Percentiles rank a stretch among this genome's conserved stretches.
phyloP scores from a whole-genome alignment of 2,888 invertebrate species.

The Tupiocoris notatus region DNA sequence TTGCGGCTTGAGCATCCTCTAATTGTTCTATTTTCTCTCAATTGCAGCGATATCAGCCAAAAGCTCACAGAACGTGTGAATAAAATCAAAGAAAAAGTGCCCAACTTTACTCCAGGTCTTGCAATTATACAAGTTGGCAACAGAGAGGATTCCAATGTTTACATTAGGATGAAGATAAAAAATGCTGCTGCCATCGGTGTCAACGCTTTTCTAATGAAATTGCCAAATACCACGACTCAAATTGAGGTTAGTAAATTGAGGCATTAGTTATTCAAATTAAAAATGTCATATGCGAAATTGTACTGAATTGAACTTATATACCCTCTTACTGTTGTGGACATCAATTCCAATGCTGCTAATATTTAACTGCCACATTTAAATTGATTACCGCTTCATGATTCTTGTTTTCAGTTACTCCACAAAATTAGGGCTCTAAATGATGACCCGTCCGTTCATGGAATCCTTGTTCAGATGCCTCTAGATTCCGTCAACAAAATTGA shows the following conservation, averaged over 20 bases:
- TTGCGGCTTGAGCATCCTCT: not conserved
- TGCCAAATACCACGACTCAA: conserved; percentile 80
- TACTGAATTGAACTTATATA: too few relatives aligned
- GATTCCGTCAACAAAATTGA: conserved; percentile 82
- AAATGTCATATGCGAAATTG: too few relatives aligned
- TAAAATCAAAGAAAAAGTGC: conserved; percentile 53
- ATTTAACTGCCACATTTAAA: too few relatives aligned
- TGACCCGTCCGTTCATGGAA: conserved; percentile 84
- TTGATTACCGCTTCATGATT: too few relatives aligned
- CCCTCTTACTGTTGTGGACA: too few relatives aligned
- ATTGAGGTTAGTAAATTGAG: conserved; percentile 65
- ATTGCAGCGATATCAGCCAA: conserved; percentile 67
- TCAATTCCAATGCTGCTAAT: too few relatives aligned
- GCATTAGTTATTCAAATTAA: too few relatives aligned
- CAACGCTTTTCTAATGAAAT: conserved; percentile 71
- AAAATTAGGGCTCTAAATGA: conserved; percentile 74
- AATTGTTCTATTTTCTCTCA: too few relatives aligned
- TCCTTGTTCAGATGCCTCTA: conserved; percentile 95
- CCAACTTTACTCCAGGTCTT: conserved; percentile 67
- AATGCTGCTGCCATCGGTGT: conserved; percentile 91
- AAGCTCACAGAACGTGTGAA: conserved; percentile 67
- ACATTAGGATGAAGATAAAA: conserved; percentile 93
- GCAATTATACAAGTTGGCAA: conserved; percentile 96
- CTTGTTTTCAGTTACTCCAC: conserved; percentile 61
- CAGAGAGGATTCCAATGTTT: conserved; percentile 96